Conservation (phyloP, 92 coral and sea anemone species). For the Metridium senile region DNA sequence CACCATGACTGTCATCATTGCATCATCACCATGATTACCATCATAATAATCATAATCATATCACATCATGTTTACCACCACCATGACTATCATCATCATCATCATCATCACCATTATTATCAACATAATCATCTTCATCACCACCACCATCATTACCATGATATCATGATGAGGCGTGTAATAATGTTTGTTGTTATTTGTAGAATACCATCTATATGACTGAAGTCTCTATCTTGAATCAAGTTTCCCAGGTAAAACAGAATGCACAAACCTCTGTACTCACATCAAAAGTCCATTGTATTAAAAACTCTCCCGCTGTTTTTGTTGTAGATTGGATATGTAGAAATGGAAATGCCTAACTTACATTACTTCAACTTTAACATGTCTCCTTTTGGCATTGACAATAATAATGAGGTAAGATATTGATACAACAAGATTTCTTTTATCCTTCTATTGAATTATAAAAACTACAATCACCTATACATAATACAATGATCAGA, state of each 20-base stretch:
- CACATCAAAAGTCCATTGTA: too few species aligned
- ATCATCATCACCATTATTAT: too few species aligned
- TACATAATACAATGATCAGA: too few species aligned
- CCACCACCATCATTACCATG: too few species aligned
- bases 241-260: slow-evolving; percentile 51
- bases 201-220: slow-evolving; percentile 58
- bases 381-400: slow-evolving; percentile 77
- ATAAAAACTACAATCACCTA: too few species aligned
- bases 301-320: neutral
- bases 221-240: slow-evolving; percentile 42
- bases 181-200: neutral
- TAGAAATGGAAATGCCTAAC: slow-evolving; percentile 72
- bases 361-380: slow-evolving; percentile 78
- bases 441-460: too few species aligned
- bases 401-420: slow-evolving; percentile 75
- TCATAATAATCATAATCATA: too few species aligned
- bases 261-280: neutral
- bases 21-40: too few species aligned
- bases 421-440: neutral
- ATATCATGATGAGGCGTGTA: neutral
- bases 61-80: too few species aligned
- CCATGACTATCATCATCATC: too few species aligned
- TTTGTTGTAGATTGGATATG: slow-evolving; percentile 51
- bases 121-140: too few species aligned
- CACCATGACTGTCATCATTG: too few species aligned